Evolutionary conservation across 2,113 vertebrate genomes (phyloP).

Genomic region (Neogale vison): DNA sequence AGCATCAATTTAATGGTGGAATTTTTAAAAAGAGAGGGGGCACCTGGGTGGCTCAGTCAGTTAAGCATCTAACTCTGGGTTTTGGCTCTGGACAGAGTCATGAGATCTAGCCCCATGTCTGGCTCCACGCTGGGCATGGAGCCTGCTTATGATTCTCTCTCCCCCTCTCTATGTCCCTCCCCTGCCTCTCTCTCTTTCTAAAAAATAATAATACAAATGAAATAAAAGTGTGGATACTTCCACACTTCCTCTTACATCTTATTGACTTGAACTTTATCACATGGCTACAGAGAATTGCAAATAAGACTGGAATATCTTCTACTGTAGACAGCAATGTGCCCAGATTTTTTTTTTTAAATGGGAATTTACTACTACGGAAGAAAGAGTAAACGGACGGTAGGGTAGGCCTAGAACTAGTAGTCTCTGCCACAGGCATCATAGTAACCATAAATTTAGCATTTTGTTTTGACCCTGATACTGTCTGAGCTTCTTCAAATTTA

Average conservation of each 20-base stretch:
- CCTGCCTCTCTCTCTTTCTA: background rate
- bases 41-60: background rate
- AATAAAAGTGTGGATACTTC: background rate
- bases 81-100: background rate
- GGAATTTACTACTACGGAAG: background rate
- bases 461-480: slow-evolving; percentile 73
- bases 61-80: background rate
- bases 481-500: slow-evolving; percentile 63
- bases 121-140: background rate
- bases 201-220: background rate
- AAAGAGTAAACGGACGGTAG: background rate
- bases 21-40: background rate
- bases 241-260: background rate
- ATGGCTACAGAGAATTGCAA: background rate
- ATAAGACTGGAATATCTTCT: background rate
- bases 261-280: slow-evolving; percentile 27
- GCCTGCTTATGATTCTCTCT: background rate
- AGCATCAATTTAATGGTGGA: background rate
- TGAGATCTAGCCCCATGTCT: background rate
- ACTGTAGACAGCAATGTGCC: background rate
- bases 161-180: background rate
- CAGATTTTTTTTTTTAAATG: background rate
- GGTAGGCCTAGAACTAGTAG: background rate
- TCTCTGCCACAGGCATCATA: slow-evolving; percentile 20
- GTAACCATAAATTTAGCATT: background rate